Conservation (phyloP, 1,140 invertebrate species). For the Camponotus pennsylvanicus region DNA sequence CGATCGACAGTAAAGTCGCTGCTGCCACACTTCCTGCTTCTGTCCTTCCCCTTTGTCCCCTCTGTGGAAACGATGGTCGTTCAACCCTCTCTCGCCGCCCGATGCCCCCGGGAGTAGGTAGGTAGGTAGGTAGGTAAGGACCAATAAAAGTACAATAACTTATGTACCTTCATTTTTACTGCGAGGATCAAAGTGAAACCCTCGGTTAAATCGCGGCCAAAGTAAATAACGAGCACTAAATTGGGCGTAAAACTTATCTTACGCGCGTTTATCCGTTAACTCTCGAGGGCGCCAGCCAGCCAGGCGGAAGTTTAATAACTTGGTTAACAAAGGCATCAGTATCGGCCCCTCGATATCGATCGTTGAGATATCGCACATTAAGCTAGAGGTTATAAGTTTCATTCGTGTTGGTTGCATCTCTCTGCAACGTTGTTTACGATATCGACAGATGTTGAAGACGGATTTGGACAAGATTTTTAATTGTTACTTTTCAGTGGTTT, state of each 20-base stretch:
- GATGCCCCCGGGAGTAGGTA: not conserved
- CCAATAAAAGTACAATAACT: constrained; percentile 63
- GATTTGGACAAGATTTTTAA: not conserved
- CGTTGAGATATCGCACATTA: constrained; percentile 40
- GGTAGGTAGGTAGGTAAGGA: constrained; percentile 37
- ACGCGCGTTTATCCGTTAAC: constrained; percentile 63
- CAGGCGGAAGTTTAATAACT: constrained; percentile 63
- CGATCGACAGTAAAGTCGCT: constrained; percentile 54
- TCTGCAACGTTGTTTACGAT: constrained; percentile 19
- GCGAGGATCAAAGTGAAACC: constrained; percentile 59
- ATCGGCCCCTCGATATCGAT: constrained; percentile 51
- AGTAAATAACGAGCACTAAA: constrained; percentile 62
- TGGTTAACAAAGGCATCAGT: constrained; percentile 62
- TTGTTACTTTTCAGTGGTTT: not conserved
- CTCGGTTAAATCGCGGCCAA: constrained; percentile 61
- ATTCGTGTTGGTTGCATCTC: constrained; percentile 43
- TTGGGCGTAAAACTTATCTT: constrained; percentile 64
- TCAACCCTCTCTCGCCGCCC: constrained; percentile 46
- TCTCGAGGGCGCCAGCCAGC: constrained; percentile 53
- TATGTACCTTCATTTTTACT: constrained; percentile 65
- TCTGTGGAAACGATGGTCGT: constrained; percentile 40
- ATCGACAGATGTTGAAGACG: not conserved
- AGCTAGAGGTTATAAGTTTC: constrained; percentile 28
- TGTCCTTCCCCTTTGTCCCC: constrained; percentile 28
- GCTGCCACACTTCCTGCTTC: constrained; percentile 52